A percentile compares a stretch with the other conserved stretches of the same genome.
These are phyloP conservation scores for Lordiphosa fenestrarum DNA, from an alignment of 2,888 invertebrate species.

Conservation along the genomic window DNA sequence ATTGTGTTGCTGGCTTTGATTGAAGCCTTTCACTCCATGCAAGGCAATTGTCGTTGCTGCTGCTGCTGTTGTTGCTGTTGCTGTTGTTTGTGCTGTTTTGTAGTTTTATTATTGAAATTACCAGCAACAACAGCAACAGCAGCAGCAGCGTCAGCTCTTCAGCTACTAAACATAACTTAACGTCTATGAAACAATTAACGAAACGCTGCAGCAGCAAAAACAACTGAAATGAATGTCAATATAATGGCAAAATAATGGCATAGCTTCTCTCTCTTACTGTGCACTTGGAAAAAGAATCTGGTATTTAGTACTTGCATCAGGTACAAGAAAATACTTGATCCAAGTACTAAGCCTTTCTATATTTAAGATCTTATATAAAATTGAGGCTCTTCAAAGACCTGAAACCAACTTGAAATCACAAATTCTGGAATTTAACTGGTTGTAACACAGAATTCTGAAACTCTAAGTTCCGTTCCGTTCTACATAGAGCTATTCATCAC, in stretches of 20 bases:
- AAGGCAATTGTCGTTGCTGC: conserved; percentile 71
- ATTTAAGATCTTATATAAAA: too few relatives aligned
- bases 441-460: too few relatives aligned
- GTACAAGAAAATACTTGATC: too few relatives aligned
- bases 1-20: conserved; percentile 72
- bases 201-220: conserved; percentile 47
- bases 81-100: conserved; percentile 59
- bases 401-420: too few relatives aligned
- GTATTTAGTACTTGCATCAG: too few relatives aligned
- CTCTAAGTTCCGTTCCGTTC: too few relatives aligned
- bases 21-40: conserved; percentile 79
- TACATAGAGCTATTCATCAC: too few relatives aligned
- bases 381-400: too few relatives aligned
- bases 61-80: conserved; percentile 36
- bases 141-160: conserved; percentile 45
- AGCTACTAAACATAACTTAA: conserved; percentile 76
- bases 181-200: conserved; percentile 76
- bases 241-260: conserved; percentile 71
- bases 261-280: conserved; percentile 48
- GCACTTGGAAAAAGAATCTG: conserved; percentile 9
- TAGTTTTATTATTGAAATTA: conserved; percentile 72
- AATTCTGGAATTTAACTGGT: too few relatives aligned
- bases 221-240: conserved; percentile 63
- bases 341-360: too few relatives aligned
- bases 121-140: conserved; percentile 41